Evolutionary conservation across 2,888 invertebrate species (phyloP).

Genomic region (Clivina fossor): DNA sequence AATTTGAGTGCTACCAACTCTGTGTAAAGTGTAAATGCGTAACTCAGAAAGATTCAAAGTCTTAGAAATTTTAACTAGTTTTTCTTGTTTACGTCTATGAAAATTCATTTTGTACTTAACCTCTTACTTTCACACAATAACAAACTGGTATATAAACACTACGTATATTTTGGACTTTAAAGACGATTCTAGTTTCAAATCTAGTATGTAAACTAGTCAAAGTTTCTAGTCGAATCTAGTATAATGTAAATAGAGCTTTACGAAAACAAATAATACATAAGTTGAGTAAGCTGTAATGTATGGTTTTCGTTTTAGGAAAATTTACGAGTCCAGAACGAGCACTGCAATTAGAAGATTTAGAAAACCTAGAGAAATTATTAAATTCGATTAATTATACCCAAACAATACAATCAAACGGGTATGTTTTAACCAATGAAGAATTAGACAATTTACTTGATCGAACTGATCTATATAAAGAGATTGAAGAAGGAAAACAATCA

Average conservation of each 20-base stretch:
- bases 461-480: slow-evolving; percentile 50
- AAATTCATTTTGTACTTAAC: too few relatives aligned
- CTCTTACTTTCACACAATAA: too few relatives aligned
- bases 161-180: too few relatives aligned
- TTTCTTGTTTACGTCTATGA: too few relatives aligned
- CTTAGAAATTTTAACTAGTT: too few relatives aligned
- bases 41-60: too few relatives aligned
- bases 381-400: slow-evolving; percentile 39
- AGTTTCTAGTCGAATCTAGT: not conserved
- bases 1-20: too few relatives aligned
- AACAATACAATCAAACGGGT: slow-evolving; percentile 45
- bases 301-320: slow-evolving; percentile 33
- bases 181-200: too few relatives aligned
- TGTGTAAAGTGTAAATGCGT: too few relatives aligned
- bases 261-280: slow-evolving; percentile 1
- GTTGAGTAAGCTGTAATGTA: not conserved
- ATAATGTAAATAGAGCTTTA: not conserved
- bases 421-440: slow-evolving; percentile 54
- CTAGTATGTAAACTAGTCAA: too few relatives aligned
- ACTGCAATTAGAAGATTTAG: slow-evolving; percentile 39
- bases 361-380: slow-evolving; percentile 43
- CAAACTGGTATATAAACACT: too few relatives aligned
- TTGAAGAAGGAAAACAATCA: too few relatives aligned
- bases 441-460: slow-evolving; percentile 54
- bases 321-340: slow-evolving; percentile 32